Conservation (phyloP, 2,113 vertebrate species). For the Pteropus alecto region DNA sequence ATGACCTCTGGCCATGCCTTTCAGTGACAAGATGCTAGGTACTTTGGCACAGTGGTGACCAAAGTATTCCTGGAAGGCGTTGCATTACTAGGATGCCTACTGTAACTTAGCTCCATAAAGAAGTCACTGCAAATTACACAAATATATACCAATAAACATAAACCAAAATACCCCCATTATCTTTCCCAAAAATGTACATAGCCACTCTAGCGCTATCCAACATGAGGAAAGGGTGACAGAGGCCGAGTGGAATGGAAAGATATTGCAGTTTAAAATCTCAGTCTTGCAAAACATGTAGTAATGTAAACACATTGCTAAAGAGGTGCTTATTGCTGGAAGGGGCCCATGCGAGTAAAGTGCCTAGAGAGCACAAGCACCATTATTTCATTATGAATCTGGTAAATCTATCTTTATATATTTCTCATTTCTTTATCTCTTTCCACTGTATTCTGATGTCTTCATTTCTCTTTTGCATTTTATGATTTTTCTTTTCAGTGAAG, state of each 20-base stretch:
- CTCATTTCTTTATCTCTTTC: background rate
- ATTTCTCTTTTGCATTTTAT: background rate
- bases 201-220: background rate
- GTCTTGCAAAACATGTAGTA: background rate
- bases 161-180: background rate
- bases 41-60: background rate
- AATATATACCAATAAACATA: background rate
- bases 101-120: background rate
- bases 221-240: background rate
- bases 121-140: background rate
- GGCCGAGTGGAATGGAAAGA: background rate
- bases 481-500: background rate
- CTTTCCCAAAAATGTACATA: background rate
- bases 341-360: accelerated
- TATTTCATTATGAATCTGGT: background rate
- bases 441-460: background rate
- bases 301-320: background rate
- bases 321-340: background rate
- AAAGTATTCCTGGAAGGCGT: background rate
- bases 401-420: background rate
- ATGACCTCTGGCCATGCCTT: background rate
- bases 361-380: background rate
- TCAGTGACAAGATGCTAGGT: background rate
- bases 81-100: background rate
- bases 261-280: background rate